A percentile compares a stretch with the other conserved stretches of the same genome.
Conservation (phyloP, 30 jellyfish, hydroid and myxozoan genomes). For the Chironex yamaguchii region DNA sequence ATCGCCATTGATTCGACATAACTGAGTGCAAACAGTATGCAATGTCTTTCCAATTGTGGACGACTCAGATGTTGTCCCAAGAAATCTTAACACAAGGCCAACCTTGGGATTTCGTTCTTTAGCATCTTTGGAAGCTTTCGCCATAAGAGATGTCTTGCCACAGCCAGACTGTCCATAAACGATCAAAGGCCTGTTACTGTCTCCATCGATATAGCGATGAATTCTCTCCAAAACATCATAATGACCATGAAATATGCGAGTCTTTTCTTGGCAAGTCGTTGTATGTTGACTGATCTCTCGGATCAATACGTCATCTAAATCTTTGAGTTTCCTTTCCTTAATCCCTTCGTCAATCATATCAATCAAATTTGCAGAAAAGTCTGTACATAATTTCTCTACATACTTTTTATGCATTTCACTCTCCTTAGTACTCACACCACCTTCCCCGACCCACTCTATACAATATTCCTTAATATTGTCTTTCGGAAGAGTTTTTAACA, state of each 20-base stretch:
- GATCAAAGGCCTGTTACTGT: conserved; percentile 36
- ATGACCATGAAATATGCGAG: conserved; percentile 83
- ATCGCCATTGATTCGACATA: conserved; percentile 22
- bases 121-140: conserved; percentile 75
- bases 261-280: conserved; percentile 76
- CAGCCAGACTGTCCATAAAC: conserved; percentile 93
- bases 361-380: conserved; percentile 62
- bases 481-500: conserved; percentile 34
- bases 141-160: conserved; percentile 89
- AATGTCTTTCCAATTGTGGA: conserved; percentile 66
- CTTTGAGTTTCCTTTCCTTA: conserved; percentile 64
- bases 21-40: conserved; percentile 73
- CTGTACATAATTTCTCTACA: conserved; percentile 68
- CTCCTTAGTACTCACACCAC: conserved; percentile 62
- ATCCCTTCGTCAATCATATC: conserved; percentile 82
- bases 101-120: conserved; percentile 41
- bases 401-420: conserved; percentile 56
- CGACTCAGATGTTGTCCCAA: conserved; percentile 91
- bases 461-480: conserved; percentile 58
- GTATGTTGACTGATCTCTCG: conserved; percentile 83
- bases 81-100: conserved; percentile 68
- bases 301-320: conserved; percentile 69
- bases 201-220: conserved; percentile 31
- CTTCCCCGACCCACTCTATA: conserved; percentile 78
- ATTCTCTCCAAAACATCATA: conserved; percentile 69